Conservation (phyloP, 2,113 vertebrate species). For the Misgurnus mizolepis region DNA sequence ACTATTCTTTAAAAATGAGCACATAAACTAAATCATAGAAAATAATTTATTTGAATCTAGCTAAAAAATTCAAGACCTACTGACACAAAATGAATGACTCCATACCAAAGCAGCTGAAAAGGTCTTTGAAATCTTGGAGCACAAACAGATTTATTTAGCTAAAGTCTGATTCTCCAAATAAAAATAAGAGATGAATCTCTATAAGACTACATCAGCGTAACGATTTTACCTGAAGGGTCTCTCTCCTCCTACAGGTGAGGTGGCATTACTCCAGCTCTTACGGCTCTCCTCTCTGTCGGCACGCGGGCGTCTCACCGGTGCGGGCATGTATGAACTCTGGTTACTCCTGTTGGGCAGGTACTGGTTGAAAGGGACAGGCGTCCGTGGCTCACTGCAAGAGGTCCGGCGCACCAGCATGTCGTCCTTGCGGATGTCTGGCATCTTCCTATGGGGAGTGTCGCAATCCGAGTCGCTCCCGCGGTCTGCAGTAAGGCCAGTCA, state of each 20-base stretch:
- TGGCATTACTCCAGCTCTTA: conserved; percentile 91
- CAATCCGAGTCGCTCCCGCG: conserved; percentile 95
- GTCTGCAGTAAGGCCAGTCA: conserved; percentile 69
- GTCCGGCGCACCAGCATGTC: conserved; percentile 92
- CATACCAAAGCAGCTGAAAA: background rate
- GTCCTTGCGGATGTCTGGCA: conserved; percentile 92
- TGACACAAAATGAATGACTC: background rate
- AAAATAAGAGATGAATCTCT: background rate
- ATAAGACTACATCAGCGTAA: no score
- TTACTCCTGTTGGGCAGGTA: conserved; percentile 97
- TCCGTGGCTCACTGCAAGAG: conserved; percentile 86
- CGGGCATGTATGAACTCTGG: conserved; percentile 86
- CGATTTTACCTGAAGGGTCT: conserved; percentile 85
- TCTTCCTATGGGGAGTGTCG: conserved; percentile 86
- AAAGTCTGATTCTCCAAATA: no score
- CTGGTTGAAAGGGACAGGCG: conserved; percentile 95
- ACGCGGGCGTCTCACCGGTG: conserved; percentile 83
- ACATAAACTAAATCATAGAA: background rate
- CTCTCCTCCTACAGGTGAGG: conserved; percentile 87
- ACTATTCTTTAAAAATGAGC: no score
- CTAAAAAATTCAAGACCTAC: background rate
- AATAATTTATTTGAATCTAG: background rate
- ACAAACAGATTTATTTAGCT: background rate
- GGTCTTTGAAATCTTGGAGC: background rate
- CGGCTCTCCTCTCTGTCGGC: conserved; percentile 81